Base-by-base conservation (phyloP, 2,113 vertebrate genomes). In the Tachysurus vachellii region DNA sequence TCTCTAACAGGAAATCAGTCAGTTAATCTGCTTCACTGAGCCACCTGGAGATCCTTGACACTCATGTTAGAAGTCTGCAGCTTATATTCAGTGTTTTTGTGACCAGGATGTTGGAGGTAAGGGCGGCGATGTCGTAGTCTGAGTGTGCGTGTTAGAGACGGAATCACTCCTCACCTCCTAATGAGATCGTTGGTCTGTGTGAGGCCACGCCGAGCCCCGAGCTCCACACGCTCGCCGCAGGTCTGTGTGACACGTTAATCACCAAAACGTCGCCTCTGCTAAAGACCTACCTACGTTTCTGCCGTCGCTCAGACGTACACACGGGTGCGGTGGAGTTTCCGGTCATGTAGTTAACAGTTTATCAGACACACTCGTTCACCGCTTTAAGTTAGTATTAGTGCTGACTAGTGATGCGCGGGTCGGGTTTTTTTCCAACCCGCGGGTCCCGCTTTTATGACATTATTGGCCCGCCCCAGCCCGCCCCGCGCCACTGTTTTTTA, bases 81-180 rank as follows among this genome's bases (percentile, higher is more conserved):
- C 8, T 36, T 1, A n/a, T 42, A 21, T 68, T 68, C 64, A 13
- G 50, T 54, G 26, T 17, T 17, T 79, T 31, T 28, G 28, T 23
- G n/a, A n/a, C 10, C 21, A 7, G 11, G 73, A 28, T 80, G 42
- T 88, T 79, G 66, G 68, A 57, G 54, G 66, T 54, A 57, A 73
- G 53, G 82, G 53, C 50, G 28, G 26, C 2, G 47, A 54, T 28
- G 50, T n/a, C 26, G 2, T 28, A 28, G 76, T 83, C 83, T 1
- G 7, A 88, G 10, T 62, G 81, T 85, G 87, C 80, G 87, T 89
- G 92, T 93, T 91, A 90, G 47, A 85, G 89, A 90, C 59, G 11
- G 91, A 73, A 87, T 96, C 95, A 94, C 93, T 96, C 95, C 75
- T 91, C 95, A 95, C 94, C 93, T 94, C 86, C 88, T 95, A 95